Conservation (phyloP, 2,888 invertebrate genomes). For the Tenthredo scrophulariae region DNA sequence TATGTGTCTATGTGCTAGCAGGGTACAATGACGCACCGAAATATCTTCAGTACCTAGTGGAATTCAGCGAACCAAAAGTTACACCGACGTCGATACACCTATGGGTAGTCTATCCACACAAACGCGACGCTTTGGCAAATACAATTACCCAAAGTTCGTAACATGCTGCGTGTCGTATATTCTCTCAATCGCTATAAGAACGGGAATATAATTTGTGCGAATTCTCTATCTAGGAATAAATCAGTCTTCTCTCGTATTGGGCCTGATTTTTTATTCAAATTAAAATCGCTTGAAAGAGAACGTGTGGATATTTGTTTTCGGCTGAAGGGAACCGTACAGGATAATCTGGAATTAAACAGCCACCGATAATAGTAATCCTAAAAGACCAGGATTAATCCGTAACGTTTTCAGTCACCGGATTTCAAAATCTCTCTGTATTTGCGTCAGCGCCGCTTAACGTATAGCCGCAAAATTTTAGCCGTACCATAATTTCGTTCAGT, state of each 20-base stretch:
- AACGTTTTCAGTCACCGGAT: neutral
- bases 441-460: neutral
- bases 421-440: neutral
- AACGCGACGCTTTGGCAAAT: constrained; percentile 10
- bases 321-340: neutral
- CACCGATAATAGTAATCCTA: neutral
- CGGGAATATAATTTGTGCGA: neutral
- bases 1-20: neutral
- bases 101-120: neutral
- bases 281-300: neutral
- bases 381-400: neutral
- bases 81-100: constrained; percentile 53
- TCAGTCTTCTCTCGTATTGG: neutral
- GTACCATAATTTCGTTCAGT: neutral
- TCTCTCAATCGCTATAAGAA: neutral
- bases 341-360: neutral
- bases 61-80: neutral
- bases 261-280: neutral
- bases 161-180: neutral
- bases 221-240: neutral
- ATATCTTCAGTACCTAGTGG: neutral
- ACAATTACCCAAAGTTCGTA: neutral
- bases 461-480: neutral
- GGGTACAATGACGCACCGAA: constrained; percentile 2
- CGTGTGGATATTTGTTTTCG: neutral